Evolutionary conservation across 2,888 invertebrate genomes (phyloP).

Genomic region (Belgica antarctica): DNA sequence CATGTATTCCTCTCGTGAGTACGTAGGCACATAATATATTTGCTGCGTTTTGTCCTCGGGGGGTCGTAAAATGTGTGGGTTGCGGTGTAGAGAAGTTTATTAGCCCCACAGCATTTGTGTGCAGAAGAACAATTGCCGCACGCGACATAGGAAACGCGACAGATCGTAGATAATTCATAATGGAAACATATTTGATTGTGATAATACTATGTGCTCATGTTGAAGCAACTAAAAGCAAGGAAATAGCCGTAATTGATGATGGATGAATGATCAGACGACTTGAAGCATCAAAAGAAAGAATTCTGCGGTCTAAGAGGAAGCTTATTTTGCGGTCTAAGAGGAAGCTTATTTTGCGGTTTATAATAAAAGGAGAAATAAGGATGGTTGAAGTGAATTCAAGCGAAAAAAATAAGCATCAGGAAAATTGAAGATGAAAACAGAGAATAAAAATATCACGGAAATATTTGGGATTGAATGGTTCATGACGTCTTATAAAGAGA

Average conservation of each 20-base stretch:
- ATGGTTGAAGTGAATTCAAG: no score
- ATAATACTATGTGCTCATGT: not conserved
- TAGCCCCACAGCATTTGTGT: no score
- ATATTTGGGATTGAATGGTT: no score
- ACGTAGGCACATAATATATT: not conserved
- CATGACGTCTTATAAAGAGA: no score
- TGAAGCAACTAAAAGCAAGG: not conserved
- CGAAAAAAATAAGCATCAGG: no score
- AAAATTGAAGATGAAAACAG: no score
- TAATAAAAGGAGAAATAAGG: no score
- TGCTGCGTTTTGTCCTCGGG: not conserved
- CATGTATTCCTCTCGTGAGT: not conserved
- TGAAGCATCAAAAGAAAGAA: not conserved
- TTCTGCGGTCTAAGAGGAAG: no score
- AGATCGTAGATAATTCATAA: not conserved
- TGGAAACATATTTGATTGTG: not conserved
- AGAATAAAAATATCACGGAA: no score
- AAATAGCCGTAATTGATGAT: not conserved
- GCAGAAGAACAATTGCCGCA: not conserved
- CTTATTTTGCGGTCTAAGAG: no score
- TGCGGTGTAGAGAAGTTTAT: not conserved
- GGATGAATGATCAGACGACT: not conserved
- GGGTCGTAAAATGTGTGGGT: not conserved
- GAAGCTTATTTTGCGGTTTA: no score
- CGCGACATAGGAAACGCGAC: constrained; percentile 2